Evolutionary conservation across 2,797 vertebrate genomes (phyloP).

Genomic region (Alcedo atthis): DNA sequence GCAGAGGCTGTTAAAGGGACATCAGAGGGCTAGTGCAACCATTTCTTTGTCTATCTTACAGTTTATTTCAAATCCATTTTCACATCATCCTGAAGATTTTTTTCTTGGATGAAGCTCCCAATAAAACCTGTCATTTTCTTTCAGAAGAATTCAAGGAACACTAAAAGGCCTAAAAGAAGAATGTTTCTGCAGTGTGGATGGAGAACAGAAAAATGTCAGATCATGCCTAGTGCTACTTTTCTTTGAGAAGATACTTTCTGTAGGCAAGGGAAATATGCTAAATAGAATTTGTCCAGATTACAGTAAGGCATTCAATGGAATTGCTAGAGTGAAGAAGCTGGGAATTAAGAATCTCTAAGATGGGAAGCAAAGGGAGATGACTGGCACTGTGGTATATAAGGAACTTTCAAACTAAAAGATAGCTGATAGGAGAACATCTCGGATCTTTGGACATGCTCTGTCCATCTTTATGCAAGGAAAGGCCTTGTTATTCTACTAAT

Average conservation of each 20-base stretch:
- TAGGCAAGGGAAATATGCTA: background rate
- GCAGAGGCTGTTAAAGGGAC: background rate
- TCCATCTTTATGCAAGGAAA: background rate
- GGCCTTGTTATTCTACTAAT: background rate
- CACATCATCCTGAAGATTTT: background rate
- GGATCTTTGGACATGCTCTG: background rate
- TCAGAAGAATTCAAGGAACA: background rate
- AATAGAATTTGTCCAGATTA: background rate
- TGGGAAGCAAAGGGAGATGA: background rate
- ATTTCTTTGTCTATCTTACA: background rate
- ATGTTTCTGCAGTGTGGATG: background rate
- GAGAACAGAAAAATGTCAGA: constrained; percentile 9
- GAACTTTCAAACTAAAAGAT: background rate
- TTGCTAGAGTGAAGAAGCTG: background rate
- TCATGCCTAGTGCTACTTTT: constrained; percentile 1
- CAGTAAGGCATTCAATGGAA: background rate
- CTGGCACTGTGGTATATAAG: background rate
- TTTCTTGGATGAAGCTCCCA: background rate
- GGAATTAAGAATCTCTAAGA: background rate
- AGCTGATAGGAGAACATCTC: background rate
- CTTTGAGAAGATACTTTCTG: constrained; percentile 21
- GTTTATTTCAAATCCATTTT: background rate
- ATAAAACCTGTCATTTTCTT: background rate
- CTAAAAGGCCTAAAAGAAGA: background rate
- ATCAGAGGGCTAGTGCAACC: background rate